phyloP scores from a whole-genome alignment of 2,113 vertebrate genomes.

The Xyrauchen texanus region DNA sequence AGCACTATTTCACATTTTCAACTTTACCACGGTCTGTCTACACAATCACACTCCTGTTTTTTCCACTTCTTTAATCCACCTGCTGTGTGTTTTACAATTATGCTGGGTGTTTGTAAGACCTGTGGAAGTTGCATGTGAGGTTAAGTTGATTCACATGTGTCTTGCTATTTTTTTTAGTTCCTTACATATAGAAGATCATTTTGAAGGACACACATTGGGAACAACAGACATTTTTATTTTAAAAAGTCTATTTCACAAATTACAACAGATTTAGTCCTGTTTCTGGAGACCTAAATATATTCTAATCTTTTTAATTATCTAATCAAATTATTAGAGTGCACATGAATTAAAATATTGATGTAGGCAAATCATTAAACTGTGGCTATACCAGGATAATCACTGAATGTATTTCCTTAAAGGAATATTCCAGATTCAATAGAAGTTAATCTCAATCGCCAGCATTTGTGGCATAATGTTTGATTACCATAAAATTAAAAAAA shows the following conservation, averaged over 20 bases:
- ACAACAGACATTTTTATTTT: neutral
- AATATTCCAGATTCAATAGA: no score
- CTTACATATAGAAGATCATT: neutral
- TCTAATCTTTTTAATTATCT: neutral
- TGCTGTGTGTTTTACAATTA: constrained; percentile 45
- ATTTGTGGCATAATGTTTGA: no score
- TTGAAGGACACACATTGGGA: neutral
- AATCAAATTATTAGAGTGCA: neutral
- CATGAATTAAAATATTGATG: no score
- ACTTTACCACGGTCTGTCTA: neutral
- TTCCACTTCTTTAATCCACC: constrained; percentile 4
- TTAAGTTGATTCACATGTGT: constrained; percentile 28
- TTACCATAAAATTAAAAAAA: no score
- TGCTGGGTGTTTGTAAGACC: constrained; percentile 43
- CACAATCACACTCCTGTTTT: constrained; percentile 14
- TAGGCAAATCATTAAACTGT: no score
- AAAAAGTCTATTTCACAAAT: neutral
- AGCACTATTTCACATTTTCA: constrained; percentile 41
- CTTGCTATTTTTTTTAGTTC: neutral
- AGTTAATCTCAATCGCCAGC: no score
- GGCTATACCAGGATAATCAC: no score
- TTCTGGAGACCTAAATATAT: neutral
- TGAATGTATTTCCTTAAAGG: no score
- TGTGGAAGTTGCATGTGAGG: constrained; percentile 39
- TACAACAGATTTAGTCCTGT: neutral